phyloP scores from a whole-genome alignment of 2,113 vertebrate genomes.

The Cebus imitator region DNA sequence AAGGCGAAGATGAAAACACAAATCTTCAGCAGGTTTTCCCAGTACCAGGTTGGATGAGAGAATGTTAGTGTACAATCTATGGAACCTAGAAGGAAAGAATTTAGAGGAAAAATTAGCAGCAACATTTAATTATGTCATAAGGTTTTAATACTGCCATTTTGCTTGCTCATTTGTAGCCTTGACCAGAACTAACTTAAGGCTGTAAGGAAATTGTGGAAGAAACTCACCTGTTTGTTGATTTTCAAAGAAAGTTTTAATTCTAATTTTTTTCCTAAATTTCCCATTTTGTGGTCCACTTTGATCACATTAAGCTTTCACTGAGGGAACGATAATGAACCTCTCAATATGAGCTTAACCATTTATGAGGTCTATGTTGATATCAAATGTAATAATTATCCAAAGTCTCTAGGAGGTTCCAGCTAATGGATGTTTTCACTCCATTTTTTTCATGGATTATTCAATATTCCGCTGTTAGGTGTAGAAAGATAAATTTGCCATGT shows the following conservation, averaged over 20 bases:
- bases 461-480: background rate
- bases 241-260: background rate
- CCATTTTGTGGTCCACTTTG: background rate
- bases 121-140: background rate
- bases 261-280: background rate
- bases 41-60: conserved; percentile 97
- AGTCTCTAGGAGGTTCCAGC: background rate
- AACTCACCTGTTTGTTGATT: background rate
- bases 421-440: background rate
- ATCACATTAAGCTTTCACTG: background rate
- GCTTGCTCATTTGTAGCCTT: background rate
- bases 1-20: conserved; percentile 99
- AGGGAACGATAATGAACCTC: background rate
- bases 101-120: conserved; percentile 15
- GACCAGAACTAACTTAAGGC: background rate
- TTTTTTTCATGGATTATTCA: background rate
- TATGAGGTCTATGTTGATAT: background rate
- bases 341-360: background rate
- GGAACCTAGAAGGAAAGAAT: conserved; percentile 79
- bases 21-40: conserved; percentile 98
- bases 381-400: background rate
- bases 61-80: conserved; percentile 94
- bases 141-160: background rate
- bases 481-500: background rate
- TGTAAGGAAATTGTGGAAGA: background rate